phyloP scores from a whole-genome alignment of 2,113 vertebrate species.

The Aptenodytes forsteri region DNA sequence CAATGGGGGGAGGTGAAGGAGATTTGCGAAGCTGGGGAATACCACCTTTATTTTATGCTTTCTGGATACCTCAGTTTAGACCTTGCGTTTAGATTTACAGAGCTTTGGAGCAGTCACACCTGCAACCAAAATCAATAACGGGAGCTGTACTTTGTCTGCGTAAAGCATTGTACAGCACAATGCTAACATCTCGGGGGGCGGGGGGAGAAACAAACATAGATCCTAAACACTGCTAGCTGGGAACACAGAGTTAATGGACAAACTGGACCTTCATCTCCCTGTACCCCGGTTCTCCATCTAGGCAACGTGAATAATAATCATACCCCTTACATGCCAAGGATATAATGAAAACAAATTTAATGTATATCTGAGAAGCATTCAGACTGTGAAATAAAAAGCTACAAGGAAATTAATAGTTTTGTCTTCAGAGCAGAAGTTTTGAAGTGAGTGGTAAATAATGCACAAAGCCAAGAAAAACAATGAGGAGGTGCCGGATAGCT shows the following conservation, averaged over 20 bases:
- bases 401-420: conserved; percentile 4
- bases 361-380: neutral
- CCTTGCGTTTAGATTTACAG: conserved; percentile 10
- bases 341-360: neutral
- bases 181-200: neutral
- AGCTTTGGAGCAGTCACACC: conserved; percentile 4
- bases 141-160: neutral
- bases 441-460: neutral
- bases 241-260: neutral
- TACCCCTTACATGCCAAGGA: neutral
- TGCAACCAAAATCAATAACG: neutral
- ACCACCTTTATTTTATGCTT: neutral
- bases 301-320: neutral
- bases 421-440: neutral
- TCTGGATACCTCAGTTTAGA: neutral
- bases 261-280: neutral
- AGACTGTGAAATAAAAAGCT: neutral
- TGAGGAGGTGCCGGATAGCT: neutral
- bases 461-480: conserved; percentile 23
- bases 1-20: neutral
- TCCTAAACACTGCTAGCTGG: neutral
- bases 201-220: neutral
- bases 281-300: neutral
- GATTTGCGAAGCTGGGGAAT: neutral
- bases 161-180: neutral